Evolutionary conservation across 2,888 invertebrate species (phyloP).

Genomic region (Ferrisia virgata): DNA sequence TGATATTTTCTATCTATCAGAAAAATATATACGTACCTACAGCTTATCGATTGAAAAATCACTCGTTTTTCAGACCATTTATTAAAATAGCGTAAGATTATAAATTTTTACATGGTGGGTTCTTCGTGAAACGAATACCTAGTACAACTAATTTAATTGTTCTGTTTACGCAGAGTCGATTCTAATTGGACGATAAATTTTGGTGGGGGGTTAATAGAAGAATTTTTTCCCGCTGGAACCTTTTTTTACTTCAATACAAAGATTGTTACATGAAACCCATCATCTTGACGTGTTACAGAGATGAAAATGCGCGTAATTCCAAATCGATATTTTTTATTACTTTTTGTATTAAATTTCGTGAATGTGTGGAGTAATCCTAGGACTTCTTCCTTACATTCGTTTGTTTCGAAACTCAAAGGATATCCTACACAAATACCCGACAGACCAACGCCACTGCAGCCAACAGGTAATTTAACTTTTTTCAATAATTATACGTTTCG

Average conservation of each 20-base stretch:
- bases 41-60: background rate
- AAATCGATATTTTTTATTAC: background rate
- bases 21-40: background rate
- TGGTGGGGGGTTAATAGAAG: conserved; percentile 7
- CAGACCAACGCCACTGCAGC: background rate
- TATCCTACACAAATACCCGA: background rate
- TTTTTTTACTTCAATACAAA: background rate
- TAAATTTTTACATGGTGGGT: background rate
- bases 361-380: background rate
- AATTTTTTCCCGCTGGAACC: background rate
- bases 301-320: background rate
- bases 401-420: background rate
- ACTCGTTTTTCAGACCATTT: background rate
- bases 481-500: background rate
- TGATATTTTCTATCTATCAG: background rate
- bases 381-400: background rate
- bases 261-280: background rate
- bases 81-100: background rate
- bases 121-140: background rate
- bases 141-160: background rate
- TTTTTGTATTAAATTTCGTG: background rate
- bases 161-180: background rate
- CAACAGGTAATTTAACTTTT: background rate
- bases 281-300: background rate
- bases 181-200: conserved; percentile 3